Evolutionary conservation across 1,140 invertebrate species (phyloP), one percentile per base, ranked within the genome.

Genomic region (Apis cerana): DNA sequence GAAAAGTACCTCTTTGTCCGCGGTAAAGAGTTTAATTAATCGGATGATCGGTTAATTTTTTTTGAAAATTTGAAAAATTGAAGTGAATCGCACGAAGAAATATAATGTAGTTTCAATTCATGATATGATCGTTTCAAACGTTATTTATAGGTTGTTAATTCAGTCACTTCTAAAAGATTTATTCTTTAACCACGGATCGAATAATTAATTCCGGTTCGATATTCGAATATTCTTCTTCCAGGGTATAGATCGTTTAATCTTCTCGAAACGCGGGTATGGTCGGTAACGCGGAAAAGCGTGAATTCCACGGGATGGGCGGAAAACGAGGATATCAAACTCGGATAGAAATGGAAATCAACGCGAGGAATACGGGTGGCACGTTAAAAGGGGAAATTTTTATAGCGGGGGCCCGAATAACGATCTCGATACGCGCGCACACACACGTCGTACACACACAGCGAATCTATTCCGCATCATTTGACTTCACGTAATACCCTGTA

Each of bases 401-500:
- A 52, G 8, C 0, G 7, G 0, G 33, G 33, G 33, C 1, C 1
- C 48, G 48, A 69, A 69, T 23, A 52, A n/a, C 74, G 23, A 52
- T 75, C 11, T 27, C 58, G 15, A 27, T 23, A 23, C 43, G 13
- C 9, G 17, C 61, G 2, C 11, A 9, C 11, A 27, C 61, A 9
- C 11, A 9, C 11, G n/a, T 10, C 56, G 10, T 43, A 13, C 23
- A 9, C 19, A 15, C 48, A 15, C 67, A 8, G 21, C 21, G 23
- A 56, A 59, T 58, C 43, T 59, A 58, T 43, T 21, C 15, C 52
- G 54, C 33, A 59, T 69, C 64, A 69, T 78, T 78, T 27, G 65
- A 79, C n/a, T 65, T 48, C 48, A 54, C 21, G 56, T 70, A 48
- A 79, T 70, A 70, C 9, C 33, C 27, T 11, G 8, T 5, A 72